phyloP scores from a whole-genome alignment of 2,113 vertebrate genomes.

The Theristicus caerulescens region DNA sequence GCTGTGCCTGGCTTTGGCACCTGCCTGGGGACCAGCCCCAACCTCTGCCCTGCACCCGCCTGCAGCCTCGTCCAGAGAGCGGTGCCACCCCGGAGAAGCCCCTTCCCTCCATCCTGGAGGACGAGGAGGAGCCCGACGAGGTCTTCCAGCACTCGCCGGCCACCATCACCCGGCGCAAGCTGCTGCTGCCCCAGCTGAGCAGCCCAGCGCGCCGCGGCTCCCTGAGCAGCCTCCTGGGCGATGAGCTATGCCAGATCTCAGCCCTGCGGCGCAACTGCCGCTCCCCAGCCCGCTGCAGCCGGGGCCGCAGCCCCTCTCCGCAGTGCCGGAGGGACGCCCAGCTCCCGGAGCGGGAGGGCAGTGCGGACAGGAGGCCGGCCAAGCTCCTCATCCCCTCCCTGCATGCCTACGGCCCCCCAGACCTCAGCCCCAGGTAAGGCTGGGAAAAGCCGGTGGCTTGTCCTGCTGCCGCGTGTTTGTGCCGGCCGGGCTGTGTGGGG shows the following conservation, averaged over 20 bases:
- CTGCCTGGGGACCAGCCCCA: accelerated
- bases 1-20: background rate
- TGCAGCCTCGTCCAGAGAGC: constrained; percentile 74
- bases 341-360: background rate
- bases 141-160: constrained; percentile 73
- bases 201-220: constrained; percentile 76
- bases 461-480: background rate
- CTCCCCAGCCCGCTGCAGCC: constrained; percentile 75
- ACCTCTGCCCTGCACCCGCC: background rate
- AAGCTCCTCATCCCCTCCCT: constrained; percentile 86
- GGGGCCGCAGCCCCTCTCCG: constrained; percentile 76
- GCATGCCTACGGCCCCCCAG: constrained; percentile 78
- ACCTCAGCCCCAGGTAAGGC: constrained; percentile 90
- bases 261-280: constrained; percentile 76
- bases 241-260: constrained; percentile 82
- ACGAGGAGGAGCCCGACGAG: constrained; percentile 70
- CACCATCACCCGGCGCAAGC: constrained; percentile 69
- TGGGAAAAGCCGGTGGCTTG: accelerated
- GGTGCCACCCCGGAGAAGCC: constrained; percentile 74
- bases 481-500: accelerated
- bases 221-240: constrained; percentile 82
- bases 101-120: constrained; percentile 81
- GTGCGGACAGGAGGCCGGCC: constrained; percentile 67
- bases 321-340: constrained; percentile 57
- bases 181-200: constrained; percentile 77